These are phyloP conservation scores for Elysia chlorotica DNA, from an alignment of 1,140 invertebrate genomes.

Conservation along the genomic window DNA sequence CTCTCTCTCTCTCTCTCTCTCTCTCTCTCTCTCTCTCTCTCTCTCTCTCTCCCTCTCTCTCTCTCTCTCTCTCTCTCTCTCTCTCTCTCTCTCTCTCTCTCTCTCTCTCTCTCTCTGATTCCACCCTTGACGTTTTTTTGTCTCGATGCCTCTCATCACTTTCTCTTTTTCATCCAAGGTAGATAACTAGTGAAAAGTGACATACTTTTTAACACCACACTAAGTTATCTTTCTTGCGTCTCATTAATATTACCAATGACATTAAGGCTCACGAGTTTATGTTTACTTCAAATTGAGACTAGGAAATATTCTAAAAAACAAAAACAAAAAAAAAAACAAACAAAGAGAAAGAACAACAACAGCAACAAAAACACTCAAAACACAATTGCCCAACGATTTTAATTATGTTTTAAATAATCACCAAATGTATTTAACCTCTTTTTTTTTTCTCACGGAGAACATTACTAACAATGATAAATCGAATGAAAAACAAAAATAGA, in stretches of 20 bases:
- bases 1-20: background rate
- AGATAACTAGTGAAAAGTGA: background rate
- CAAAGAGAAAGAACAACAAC: no score
- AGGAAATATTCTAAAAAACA: no score
- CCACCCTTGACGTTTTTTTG: background rate
- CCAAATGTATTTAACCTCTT: no score
- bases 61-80: constrained; percentile 55
- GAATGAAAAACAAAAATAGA: no score
- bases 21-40: background rate
- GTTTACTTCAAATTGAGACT: background rate
- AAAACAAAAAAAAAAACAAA: no score
- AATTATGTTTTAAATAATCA: no score
- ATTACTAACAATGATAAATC: no score
- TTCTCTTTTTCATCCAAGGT: background rate
- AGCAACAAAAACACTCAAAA: no score
- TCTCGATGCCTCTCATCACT: background rate
- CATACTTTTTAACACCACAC: background rate
- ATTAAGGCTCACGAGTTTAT: background rate
- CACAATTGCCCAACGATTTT: no score
- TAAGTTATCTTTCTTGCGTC: background rate
- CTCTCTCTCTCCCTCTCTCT: background rate
- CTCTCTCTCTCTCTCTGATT: constrained; percentile 16
- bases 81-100: background rate
- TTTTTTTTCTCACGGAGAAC: no score
- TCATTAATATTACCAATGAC: background rate